Evolutionary conservation across 37 sponge, comb jelly and placozoan species (phyloP), one percentile per base, ranked within the genome.

Genomic region (Ephydatia muelleri): DNA sequence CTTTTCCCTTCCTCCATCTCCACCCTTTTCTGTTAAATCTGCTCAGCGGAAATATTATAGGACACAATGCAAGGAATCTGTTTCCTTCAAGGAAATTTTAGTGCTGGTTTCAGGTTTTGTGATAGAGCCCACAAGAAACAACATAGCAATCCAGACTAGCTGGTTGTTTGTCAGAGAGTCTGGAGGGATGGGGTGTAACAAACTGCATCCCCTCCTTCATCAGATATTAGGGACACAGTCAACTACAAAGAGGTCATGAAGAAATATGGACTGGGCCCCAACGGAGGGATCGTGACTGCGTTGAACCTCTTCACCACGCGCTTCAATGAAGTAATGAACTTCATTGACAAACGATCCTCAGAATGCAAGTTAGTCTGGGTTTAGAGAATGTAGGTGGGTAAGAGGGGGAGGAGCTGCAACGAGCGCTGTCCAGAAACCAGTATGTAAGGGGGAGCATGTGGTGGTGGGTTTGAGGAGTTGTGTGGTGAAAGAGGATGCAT

Each of bases 221-320:
- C 73, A 91, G 93, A 96, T 49, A 96, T 96, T n/a, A 70, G 97
- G 39, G 99, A 98, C 79, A 96, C 96, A 29, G 96, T 98, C 33
- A 93, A 98, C 64, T 98, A 98, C 77, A 98, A 98, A 82, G 91
- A 92, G 69, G 93, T 98, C 25, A 98, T 98, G 99, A 92, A 94
- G 81, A 91, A 98, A 87, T 98, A 98, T 72, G 80, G 87, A 0
- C 81, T 98, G 66, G 99, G 99, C 0, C 99, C 99, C 27, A 98
- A 98, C 78, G 99, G 99, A 48, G 99, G 88, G 31, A 98, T 98
- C 9, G 91, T 98, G 40, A 98, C 99, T 11, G 81, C 95, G 2
- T 83, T 98, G n/a, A 98, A 98, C 83, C 85, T 98, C 47, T 98
- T 98, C 82, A 83, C 99, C 16, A 96, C 99, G 11, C 83, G 95